Base-by-base conservation (phyloP, 2,113 vertebrate genomes). In the Oncorhynchus masou region DNA sequence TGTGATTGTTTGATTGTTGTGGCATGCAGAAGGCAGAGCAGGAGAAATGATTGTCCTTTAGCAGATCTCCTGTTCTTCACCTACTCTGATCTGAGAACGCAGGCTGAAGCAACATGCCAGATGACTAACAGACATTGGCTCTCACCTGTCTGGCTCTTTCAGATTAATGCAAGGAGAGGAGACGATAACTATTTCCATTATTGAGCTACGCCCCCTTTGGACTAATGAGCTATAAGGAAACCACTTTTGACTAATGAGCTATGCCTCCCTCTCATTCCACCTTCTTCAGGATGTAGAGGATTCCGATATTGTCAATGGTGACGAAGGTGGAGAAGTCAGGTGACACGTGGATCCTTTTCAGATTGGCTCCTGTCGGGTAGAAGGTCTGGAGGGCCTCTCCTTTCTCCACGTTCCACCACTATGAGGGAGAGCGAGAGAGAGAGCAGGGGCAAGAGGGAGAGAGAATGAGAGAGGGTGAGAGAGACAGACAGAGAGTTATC, bases 371-470 rank as follows among this genome's bases (percentile, higher is more conserved):
- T 0, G 93, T 94, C 4, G 97, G 95, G 80, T 96, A 96, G 92
- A 99, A 99, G 13, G 96, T 99, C 92, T 98, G 98, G 80, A 94
- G 92, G 74, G 95, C 93, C 81, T 95, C 91, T 27, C 96, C 96
- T n/a, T 88, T 94, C 84, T 91, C 89, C 82, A 95, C 94, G 68
- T 95, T 92, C 98, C 98, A 99, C 98, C 98, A 99, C 98, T 99
- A 85, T 27, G 78, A 82, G 80, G 77, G 85, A 85, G 85, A 15
- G 76, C 0, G 48, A 8, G 39, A 11, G 9, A 45, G 39, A 45
- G 39, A 9, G 39, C 9, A 34, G 34, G 6, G 34, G 34, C 34
- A 34, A 34, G 57, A 15, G 69, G 67, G 75, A 27, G 59, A 31
- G 60, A 51, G 75, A 25, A 22, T 19, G 67, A 54, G 48, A n/a